These are phyloP conservation scores for Macrochelys suwanniensis DNA, from an alignment of 2,797 vertebrate species.

Conservation along the genomic window DNA sequence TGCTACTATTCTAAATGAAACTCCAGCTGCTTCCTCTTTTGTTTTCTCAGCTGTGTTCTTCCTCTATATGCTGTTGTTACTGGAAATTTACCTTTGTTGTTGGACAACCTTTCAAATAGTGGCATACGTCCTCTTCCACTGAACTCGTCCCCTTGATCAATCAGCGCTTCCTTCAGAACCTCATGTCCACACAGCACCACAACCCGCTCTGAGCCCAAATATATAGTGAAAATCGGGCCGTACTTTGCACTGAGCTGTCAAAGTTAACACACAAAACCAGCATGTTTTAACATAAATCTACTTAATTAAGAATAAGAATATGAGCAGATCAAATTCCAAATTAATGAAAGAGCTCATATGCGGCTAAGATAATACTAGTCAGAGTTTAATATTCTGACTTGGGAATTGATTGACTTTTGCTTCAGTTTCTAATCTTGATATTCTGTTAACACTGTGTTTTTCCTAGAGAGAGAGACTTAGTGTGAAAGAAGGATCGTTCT, in stretches of 20 bases:
- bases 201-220: slow-evolving; percentile 14
- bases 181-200: slow-evolving; percentile 44
- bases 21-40: too few relatives aligned
- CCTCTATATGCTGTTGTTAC: background rate
- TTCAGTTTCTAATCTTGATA: background rate
- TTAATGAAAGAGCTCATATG: background rate
- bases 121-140: background rate
- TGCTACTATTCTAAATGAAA: too few relatives aligned
- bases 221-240: slow-evolving; percentile 30
- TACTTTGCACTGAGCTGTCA: slow-evolving; percentile 16
- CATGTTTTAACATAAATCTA: background rate
- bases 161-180: slow-evolving; percentile 36
- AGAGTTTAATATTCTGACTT: background rate
- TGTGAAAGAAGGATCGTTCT: background rate
- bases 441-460: background rate
- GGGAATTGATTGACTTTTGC: background rate
- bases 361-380: background rate
- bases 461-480: background rate
- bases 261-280: background rate
- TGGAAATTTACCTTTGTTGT: background rate
- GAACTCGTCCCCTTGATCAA: slow-evolving; percentile 30
- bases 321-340: background rate
- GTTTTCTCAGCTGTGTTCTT: background rate
- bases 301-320: background rate
- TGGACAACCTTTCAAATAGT: fast-evolving